Evolutionary conservation across 2,888 invertebrate genomes (phyloP).

Genomic region (Thymelicus acteon): DNA sequence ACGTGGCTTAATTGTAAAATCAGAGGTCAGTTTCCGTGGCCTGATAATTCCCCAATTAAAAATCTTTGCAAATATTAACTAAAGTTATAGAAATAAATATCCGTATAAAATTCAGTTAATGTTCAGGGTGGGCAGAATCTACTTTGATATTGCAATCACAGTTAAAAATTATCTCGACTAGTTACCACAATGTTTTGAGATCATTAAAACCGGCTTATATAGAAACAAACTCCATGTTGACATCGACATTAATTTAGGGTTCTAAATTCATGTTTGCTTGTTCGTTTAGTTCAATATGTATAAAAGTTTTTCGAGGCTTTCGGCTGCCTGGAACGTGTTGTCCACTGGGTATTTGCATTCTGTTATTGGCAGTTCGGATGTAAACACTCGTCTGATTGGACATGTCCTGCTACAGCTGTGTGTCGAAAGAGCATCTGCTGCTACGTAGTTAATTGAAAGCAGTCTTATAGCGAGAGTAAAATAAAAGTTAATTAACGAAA

Average conservation of each 20-base stretch:
- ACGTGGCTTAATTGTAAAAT: too few species aligned
- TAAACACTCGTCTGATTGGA: slow-evolving; percentile 77
- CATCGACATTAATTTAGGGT: slow-evolving; percentile 48
- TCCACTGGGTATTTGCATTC: slow-evolving; percentile 75
- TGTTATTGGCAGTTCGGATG: slow-evolving; percentile 76
- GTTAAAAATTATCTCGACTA: too few species aligned
- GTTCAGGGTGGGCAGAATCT: too few species aligned
- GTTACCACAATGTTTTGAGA: too few species aligned
- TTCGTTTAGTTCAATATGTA: slow-evolving; percentile 53
- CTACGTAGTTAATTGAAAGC: slow-evolving; percentile 35
- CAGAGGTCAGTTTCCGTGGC: too few species aligned
- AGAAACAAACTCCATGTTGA: too few species aligned
- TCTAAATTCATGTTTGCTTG: slow-evolving; percentile 52
- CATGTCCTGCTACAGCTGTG: slow-evolving; percentile 38
- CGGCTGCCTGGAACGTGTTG: slow-evolving; percentile 55
- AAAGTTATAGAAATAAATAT: too few species aligned
- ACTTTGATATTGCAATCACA: too few species aligned
- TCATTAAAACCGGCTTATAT: too few species aligned
- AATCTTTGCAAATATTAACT: too few species aligned
- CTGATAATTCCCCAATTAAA: too few species aligned
- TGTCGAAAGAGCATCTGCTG: slow-evolving; percentile 41
- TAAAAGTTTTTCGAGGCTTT: slow-evolving; percentile 55
- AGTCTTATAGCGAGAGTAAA: slow-evolving; percentile 11
- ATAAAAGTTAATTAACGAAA: slow-evolving; percentile 11
- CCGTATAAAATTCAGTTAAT: too few species aligned